Base-by-base conservation (phyloP, 2,113 vertebrate genomes). In the Sardina pilchardus region DNA sequence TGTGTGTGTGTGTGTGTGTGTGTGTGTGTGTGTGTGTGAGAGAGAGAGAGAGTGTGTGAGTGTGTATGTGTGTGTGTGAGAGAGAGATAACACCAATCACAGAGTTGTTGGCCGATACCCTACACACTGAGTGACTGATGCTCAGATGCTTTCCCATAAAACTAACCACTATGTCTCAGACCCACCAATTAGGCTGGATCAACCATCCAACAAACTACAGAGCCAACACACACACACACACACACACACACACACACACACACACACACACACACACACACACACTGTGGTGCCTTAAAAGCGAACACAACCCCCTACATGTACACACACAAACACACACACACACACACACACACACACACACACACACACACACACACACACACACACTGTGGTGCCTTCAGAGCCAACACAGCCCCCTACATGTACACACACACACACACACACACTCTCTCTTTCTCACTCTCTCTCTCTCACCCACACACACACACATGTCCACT, bases 401-500 rank as follows among this genome's bases (percentile, higher is more conserved):
- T 3, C 39, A 42, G 1, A 42, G 39, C 4, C 39, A 42, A 42
- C 39, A 42, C 39, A 42, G 4, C 39, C 39, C 39, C 39, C 39
- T 42, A 42, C 39, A 42, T 42, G 4, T 8, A 50, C 48, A 50
- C 48, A 50, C 48, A 4, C 48, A 50, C 48, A 50, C 48, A 50
- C 48, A 50, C 48, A 4, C 48, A 4, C 48, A 4, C 48, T 14
- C 48, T 14, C 39, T 42, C 39, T 42, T 4, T 39, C 39, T 39
- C 39, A 2, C 39, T 39, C 39, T 39, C 39, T 39, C 39, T 39
- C 39, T 39, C 39, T 39, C 39, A 42, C 48, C n/a, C 26, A 26
- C 48, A 83, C 14, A 59, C 34, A 67, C 53, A 84, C 83, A 84
- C 56, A n/a, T n/a, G n/a, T n/a, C n/a, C n/a, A n/a, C n/a, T n/a